Evolutionary conservation across 1,140 invertebrate genomes (phyloP).

Genomic region (Leucophenga varia): DNA sequence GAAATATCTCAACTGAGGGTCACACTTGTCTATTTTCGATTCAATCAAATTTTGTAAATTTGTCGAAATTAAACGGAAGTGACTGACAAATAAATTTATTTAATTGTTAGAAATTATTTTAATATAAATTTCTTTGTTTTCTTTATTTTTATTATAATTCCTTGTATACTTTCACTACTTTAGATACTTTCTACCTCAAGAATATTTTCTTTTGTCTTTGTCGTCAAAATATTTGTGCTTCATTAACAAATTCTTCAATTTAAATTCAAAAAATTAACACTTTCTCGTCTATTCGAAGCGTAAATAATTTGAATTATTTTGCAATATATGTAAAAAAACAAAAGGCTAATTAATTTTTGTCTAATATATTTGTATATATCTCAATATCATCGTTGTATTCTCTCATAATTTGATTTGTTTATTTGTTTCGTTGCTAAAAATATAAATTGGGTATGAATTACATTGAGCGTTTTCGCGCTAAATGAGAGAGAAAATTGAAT

Average conservation of each 20-base stretch:
- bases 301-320: too few relatives aligned
- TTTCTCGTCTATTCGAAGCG: conserved; percentile 49
- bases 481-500: conserved; percentile 28
- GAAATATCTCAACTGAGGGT: conserved; percentile 48
- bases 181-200: too few relatives aligned
- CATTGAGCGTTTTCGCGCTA: conserved; percentile 39
- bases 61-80: too few relatives aligned
- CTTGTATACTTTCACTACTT: too few relatives aligned
- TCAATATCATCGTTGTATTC: conserved; percentile 15
- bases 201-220: conserved; percentile 15
- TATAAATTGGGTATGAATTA: conserved; percentile 44
- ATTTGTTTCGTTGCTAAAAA: conserved; percentile 33
- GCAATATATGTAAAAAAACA: too few relatives aligned
- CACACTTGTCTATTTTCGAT: conserved; percentile 28
- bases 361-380: conserved; percentile 17
- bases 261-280: conserved; percentile 47
- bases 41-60: too few relatives aligned
- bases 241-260: conserved; percentile 38
- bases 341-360: not conserved
- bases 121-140: too few relatives aligned
- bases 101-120: too few relatives aligned
- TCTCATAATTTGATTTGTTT: conserved; percentile 9
- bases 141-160: too few relatives aligned
- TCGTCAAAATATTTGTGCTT: conserved; percentile 14
- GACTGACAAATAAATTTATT: too few relatives aligned